These are phyloP conservation scores for Coranthus polyacanthus DNA, from an alignment of 2,797 vertebrate genomes.

Conservation along the genomic window DNA sequence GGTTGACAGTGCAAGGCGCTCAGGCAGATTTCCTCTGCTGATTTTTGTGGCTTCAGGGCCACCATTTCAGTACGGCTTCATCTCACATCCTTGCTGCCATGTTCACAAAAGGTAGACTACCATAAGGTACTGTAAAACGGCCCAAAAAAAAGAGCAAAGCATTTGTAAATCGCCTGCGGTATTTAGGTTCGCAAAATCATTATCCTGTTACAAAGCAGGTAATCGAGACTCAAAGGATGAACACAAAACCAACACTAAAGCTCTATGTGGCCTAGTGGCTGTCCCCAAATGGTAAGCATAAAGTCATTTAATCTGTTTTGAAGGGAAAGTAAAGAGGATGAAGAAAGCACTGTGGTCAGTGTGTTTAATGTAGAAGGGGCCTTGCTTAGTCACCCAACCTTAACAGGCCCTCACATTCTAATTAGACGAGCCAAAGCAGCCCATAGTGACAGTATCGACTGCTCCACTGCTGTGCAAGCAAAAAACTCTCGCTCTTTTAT, in stretches of 20 bases:
- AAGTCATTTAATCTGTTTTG: conserved; percentile 17
- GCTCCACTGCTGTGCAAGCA: conserved; percentile 18
- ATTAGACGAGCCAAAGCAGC: conserved; percentile 33
- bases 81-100: conserved; percentile 41
- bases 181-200: background rate
- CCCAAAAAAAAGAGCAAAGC: background rate
- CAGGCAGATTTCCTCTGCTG: conserved; percentile 56
- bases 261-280: conserved; percentile 27
- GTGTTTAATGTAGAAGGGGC: conserved; percentile 48
- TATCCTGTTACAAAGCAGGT: conserved; percentile 17
- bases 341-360: conserved; percentile 42
- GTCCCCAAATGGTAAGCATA: conserved; percentile 23
- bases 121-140: background rate
- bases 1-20: conserved; percentile 48
- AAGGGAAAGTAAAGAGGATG: conserved; percentile 30
- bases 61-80: conserved; percentile 44
- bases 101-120: conserved; percentile 31
- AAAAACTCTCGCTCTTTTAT: conserved; percentile 4
- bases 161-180: conserved; percentile 3
- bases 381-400: conserved; percentile 25
- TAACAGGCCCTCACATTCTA: conserved; percentile 32
- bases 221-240: background rate
- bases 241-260: conserved; percentile 7
- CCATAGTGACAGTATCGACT: conserved; percentile 25
- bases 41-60: conserved; percentile 37